These are phyloP conservation scores for Trididemnum nubilum DNA, from an alignment of 23 tunicate species.

Conservation along the genomic window DNA sequence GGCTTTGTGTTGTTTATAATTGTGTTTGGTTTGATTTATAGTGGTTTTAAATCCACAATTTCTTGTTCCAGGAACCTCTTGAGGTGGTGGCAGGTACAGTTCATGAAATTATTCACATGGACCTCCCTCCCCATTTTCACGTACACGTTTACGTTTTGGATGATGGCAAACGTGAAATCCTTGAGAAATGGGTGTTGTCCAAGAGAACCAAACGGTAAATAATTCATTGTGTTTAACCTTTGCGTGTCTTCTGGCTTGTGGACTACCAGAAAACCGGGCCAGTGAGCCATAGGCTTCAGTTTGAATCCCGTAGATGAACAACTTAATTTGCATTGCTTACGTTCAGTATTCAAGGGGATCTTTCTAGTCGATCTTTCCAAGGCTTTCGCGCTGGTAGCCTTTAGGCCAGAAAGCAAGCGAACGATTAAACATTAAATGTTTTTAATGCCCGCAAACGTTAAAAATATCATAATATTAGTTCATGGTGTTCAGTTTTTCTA, in stretches of 20 bases:
- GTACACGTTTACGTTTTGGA: slow-evolving; percentile 94
- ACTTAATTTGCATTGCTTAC: too few species aligned
- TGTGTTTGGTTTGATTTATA: too few species aligned
- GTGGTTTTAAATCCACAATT: too few species aligned
- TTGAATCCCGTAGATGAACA: not conserved
- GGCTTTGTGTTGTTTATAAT: too few species aligned
- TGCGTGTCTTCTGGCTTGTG: not conserved
- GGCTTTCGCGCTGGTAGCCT: too few species aligned
- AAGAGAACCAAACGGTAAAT: slow-evolving; percentile 87
- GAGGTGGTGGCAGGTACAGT: slow-evolving; percentile 98
- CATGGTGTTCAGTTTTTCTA: too few species aligned
- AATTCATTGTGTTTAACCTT: not conserved
- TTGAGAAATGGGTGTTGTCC: slow-evolving; percentile 90
- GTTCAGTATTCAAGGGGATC: too few species aligned
- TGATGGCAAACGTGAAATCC: slow-evolving; percentile 86
- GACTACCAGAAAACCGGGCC: not conserved
- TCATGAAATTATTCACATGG: slow-evolving; percentile 98
- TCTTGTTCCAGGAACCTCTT: slow-evolving; percentile 82
- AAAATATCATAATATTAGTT: too few species aligned
- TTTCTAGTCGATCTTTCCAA: too few species aligned
- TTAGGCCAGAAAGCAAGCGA: too few species aligned
- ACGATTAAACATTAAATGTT: too few species aligned
- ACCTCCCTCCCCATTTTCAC: slow-evolving; percentile 88
- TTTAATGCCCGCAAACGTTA: too few species aligned
- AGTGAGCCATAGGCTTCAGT: not conserved